Conservation (phyloP, 1,140 invertebrate genomes). For the Euwallacea fornicatus region DNA sequence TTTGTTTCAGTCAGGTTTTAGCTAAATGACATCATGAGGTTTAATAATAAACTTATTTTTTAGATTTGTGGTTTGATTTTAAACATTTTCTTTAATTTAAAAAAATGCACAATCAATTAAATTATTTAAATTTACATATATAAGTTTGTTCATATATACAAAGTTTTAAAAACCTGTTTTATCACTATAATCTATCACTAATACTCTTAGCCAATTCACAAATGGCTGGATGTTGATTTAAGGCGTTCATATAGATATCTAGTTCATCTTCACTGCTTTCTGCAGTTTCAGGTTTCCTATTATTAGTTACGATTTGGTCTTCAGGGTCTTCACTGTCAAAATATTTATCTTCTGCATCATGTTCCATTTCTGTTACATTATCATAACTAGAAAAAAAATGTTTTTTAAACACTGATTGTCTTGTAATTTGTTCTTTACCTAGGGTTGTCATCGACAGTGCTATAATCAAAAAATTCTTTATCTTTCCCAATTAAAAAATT, state of each 20-base stretch:
- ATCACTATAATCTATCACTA: slow-evolving; percentile 33
- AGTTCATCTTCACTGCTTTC: slow-evolving; percentile 66
- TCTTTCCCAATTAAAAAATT: slow-evolving; percentile 85
- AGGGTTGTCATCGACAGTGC: slow-evolving; percentile 72
- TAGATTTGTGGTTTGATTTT: too few species aligned
- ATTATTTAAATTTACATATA: too few species aligned
- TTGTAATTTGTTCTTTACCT: slow-evolving; percentile 34
- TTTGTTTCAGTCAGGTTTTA: neutral
- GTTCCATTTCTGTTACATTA: slow-evolving; percentile 66
- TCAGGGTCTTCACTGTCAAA: slow-evolving; percentile 78
- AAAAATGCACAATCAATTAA: too few species aligned
- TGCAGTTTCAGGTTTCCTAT: slow-evolving; percentile 39
- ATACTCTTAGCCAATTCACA: slow-evolving; percentile 46
- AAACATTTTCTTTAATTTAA: too few species aligned
- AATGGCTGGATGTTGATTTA: slow-evolving; percentile 57
- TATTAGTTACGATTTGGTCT: slow-evolving; percentile 50
- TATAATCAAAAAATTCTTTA: slow-evolving; percentile 83
- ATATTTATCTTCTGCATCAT: slow-evolving; percentile 86
- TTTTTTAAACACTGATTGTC: too few species aligned
- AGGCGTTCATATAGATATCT: slow-evolving; percentile 71
- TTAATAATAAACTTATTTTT: too few species aligned
- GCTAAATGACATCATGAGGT: neutral
- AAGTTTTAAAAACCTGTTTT: neutral
- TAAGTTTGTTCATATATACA: too few species aligned
- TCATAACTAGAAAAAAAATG: slow-evolving; percentile 64